A percentile compares a stretch with the other conserved stretches of the same genome.
Evolutionary conservation across 2,113 vertebrate genomes (phyloP).

Genomic region (Amblyornis subalaris): DNA sequence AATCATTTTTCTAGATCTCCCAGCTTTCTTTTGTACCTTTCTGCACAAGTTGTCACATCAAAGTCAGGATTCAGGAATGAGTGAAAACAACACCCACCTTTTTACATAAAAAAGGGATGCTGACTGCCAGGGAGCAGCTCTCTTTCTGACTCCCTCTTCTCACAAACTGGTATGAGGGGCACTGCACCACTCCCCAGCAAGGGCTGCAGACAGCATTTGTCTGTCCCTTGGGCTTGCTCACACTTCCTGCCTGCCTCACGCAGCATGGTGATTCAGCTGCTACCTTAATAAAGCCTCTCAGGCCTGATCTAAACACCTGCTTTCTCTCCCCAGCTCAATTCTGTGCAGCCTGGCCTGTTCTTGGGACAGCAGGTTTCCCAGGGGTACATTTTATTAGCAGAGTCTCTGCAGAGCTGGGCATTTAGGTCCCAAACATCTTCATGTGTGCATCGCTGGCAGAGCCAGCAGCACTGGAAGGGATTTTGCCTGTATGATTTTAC

Average conservation of each 20-base stretch:
- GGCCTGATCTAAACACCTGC: background rate
- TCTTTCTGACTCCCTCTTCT: background rate
- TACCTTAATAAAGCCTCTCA: background rate
- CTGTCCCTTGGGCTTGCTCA: background rate
- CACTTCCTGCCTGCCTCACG: background rate
- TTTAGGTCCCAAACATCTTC: background rate
- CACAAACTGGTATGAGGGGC: background rate
- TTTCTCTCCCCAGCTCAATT: background rate
- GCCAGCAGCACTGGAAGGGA: background rate
- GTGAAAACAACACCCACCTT: background rate
- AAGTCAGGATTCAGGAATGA: background rate
- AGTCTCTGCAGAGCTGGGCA: background rate
- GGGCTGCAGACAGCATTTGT: background rate
- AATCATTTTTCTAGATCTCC: conserved; percentile 1
- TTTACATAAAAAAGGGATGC: background rate
- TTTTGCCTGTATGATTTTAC: background rate
- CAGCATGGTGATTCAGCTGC: background rate
- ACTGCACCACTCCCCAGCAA: background rate
- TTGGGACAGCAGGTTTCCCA: background rate
- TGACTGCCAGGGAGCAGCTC: background rate
- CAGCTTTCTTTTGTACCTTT: conserved; percentile 7
- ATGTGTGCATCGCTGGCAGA: background rate
- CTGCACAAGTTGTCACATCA: background rate
- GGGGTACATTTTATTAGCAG: background rate
- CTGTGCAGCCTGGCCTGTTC: background rate